Base-by-base conservation (phyloP, 2,113 vertebrate species). In the Pygoscelis adeliae region DNA sequence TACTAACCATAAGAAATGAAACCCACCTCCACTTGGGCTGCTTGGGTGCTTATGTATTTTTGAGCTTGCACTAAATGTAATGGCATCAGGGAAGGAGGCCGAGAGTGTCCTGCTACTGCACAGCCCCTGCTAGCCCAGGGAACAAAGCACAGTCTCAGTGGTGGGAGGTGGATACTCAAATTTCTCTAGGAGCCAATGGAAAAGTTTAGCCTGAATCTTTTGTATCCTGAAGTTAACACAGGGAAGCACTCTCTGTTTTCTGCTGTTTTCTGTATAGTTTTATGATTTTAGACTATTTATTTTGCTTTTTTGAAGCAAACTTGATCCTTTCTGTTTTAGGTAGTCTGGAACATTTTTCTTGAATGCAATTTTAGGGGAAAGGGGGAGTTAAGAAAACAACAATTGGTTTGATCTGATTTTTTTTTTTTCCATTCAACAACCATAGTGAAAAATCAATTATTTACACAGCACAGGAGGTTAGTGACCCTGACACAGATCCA, bases 381-480 rank as follows among this genome's bases (percentile, higher is more conserved):
- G 9, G 4, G 25, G 13, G 7, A 83, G 25, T 89, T 89, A 89
- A 87, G 63, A 83, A 89, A 93, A 70, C 38, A 79, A 63, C 6
- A 77, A 32, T 53, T 70, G 23, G 6, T 78, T 93, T 73, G 63
- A 78, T 91, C 10, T 55, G 13, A 21, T 46, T 78, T 50, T 15
- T 46, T 40, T 67, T 46, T 61, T 66, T 62, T 81, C 53, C 14
- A 53, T 90, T 44, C 49, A 49, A 49, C 30, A 83, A 15, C 40
- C 36, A 52, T 11, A 80, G 71, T 89, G 89, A 96, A 96, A 96
- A 96, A 89, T 93, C 80, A 90, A 83, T 95, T 96, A 83, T 95
- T 95, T 95, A 73, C 67, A 73, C 79, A 80, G 44, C 30, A 77
- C 29, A 76, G 74, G 65, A 88, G 49, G 83, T 89, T 92, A 66